Conservation (phyloP, 2,888 invertebrate genomes). For the Beris chalybata region DNA sequence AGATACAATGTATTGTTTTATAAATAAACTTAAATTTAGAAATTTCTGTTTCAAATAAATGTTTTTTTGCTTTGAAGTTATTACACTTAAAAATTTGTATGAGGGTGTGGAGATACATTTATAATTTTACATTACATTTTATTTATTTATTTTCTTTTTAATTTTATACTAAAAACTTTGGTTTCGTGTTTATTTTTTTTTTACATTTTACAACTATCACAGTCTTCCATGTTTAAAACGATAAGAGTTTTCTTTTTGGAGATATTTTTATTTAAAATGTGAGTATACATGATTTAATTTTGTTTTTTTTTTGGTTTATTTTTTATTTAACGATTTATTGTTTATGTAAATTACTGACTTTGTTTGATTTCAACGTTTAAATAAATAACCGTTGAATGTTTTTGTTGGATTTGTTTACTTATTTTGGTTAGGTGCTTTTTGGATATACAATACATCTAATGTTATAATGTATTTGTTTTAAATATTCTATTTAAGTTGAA, state of each 20-base stretch:
- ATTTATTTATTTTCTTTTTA: not conserved
- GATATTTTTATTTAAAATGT: constrained; percentile 13
- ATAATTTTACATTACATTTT: constrained; percentile 7
- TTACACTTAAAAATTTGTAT: constrained; percentile 1
- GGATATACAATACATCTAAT: no score
- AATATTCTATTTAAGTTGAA: no score
- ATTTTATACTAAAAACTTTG: constrained; percentile 13
- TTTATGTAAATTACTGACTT: no score
- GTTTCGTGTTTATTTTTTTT: constrained; percentile 5
- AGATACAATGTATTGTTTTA: not conserved
- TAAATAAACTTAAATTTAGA: no score
- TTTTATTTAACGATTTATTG: no score
- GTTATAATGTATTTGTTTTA: no score
- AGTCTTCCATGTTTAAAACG: constrained; percentile 48
- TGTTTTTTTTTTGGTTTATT: no score
- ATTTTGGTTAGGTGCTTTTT: no score
- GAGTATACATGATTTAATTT: not conserved
- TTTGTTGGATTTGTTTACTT: no score
- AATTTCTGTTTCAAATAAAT: not conserved
- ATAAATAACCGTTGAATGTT: no score
- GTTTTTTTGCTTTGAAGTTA: constrained; percentile 3
- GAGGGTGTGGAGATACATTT: not conserved
- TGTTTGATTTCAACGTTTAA: no score
- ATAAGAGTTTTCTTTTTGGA: not conserved
- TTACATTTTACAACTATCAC: constrained; percentile 52